These are phyloP conservation scores for Callionymus lyra DNA, from an alignment of 2,113 vertebrate species.

Conservation along the genomic window DNA sequence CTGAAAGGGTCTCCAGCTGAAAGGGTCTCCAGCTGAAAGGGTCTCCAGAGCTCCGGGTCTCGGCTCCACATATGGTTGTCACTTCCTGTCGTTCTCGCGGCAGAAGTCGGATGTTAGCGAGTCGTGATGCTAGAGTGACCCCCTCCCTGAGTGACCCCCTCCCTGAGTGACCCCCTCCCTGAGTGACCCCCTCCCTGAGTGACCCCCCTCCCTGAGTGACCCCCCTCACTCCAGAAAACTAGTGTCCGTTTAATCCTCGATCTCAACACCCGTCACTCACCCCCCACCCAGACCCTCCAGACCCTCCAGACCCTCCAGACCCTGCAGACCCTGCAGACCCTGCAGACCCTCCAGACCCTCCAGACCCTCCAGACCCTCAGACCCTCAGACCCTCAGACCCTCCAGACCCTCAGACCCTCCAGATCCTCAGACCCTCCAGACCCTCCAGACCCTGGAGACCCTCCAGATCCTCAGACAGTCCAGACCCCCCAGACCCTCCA, in stretches of 20 bases:
- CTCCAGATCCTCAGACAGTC: constrained; percentile 28
- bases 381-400: constrained; percentile 29
- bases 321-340: constrained; percentile 26
- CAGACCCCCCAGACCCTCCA: constrained; percentile 27
- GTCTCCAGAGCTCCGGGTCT: no score
- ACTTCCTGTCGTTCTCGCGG: no score
- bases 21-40: no score
- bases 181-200: constrained; percentile 6
- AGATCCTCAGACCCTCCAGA: constrained; percentile 4
- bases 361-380: constrained; percentile 34
- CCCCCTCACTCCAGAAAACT: constrained; percentile 20
- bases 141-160: constrained; percentile 14
- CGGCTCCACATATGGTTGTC: no score
- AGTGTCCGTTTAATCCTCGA: constrained; percentile 60
- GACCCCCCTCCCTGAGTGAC: constrained; percentile 27
- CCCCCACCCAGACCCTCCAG: constrained; percentile 38
- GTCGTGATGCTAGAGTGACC: no score
- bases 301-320: no score
- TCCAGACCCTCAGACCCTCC: constrained; percentile 29
- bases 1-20: no score
- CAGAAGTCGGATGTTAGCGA: no score
- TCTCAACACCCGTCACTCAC: constrained; percentile 41
- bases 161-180: constrained; percentile 21
- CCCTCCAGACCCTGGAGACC: constrained; percentile 31
- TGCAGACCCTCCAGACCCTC: constrained; percentile 12